Conservation (phyloP, 2,797 vertebrate species). For the Vespertilio murinus region DNA sequence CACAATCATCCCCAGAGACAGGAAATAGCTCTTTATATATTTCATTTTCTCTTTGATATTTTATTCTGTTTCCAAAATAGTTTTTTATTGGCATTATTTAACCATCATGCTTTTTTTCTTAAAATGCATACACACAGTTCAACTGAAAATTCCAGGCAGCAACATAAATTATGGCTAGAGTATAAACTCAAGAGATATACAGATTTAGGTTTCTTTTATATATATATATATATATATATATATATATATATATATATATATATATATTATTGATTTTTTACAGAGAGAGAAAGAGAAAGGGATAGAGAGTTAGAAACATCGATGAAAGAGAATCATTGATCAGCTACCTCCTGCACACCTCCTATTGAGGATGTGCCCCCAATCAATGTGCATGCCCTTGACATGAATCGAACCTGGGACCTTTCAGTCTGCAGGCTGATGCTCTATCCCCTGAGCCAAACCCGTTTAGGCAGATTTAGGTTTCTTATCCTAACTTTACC, state of each 20-base stretch:
- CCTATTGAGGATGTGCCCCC: no score
- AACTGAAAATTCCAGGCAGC: constrained; percentile 1
- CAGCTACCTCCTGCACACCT: no score
- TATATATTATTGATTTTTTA: no score
- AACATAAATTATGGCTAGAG: neutral
- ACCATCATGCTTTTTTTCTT: neutral
- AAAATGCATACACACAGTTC: neutral
- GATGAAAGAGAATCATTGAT: no score
- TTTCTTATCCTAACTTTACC: neutral
- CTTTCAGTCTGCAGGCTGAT: no score
- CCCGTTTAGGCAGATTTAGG: neutral
- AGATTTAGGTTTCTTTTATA: neutral
- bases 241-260: no score
- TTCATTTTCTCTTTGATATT: neutral
- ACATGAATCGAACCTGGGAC: no score
- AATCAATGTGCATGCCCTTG: no score
- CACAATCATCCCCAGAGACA: neutral
- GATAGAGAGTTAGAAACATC: no score
- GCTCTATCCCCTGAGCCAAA: no score
- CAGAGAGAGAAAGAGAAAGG: no score
- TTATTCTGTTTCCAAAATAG: neutral
- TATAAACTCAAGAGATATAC: neutral
- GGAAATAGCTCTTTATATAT: neutral
- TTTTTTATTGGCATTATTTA: constrained; percentile 21
- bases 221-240: no score